A percentile compares a stretch with the other conserved stretches of the same genome.
phyloP scores from a whole-genome alignment of 2,888 invertebrate species.

The Prosapia bicincta region DNA sequence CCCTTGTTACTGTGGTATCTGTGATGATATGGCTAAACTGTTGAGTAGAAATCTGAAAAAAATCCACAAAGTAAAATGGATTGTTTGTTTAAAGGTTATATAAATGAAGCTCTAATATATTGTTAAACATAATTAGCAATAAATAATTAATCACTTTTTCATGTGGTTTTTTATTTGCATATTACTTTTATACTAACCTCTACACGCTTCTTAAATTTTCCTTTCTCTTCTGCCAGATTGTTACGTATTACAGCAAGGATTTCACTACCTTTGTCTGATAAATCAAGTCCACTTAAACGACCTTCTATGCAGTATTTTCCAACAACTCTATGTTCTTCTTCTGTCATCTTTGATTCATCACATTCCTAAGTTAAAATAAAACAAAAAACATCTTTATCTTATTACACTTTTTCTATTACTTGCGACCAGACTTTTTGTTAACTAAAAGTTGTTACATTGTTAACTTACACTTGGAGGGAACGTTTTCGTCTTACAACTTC shows the following conservation, averaged over 20 bases:
- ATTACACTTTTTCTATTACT: no score
- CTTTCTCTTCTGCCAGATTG: slow-evolving; percentile 56
- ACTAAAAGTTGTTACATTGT: no score
- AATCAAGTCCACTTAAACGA: slow-evolving; percentile 73
- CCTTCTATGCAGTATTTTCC: slow-evolving; percentile 80
- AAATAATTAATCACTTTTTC: no score
- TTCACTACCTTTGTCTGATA: slow-evolving; percentile 53
- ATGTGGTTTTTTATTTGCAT: not conserved
- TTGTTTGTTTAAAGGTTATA: no score
- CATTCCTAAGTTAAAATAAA: slow-evolving; percentile 46
- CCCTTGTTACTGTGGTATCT: slow-evolving; percentile 62
- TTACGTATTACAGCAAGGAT: slow-evolving; percentile 54
- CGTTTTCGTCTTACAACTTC: no score
- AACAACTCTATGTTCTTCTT: slow-evolving; percentile 67
- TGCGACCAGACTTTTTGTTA: no score
- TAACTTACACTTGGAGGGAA: no score
- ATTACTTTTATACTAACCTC: slow-evolving; percentile 44
- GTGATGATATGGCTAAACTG: slow-evolving; percentile 63
- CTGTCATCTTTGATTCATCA: slow-evolving; percentile 46
- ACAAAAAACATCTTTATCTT: slow-evolving; percentile 14
- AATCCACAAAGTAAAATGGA: no score
- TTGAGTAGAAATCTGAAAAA: slow-evolving; percentile 53
- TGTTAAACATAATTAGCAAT: no score
- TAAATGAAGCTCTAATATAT: no score
- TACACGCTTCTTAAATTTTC: slow-evolving; percentile 63